phyloP scores from a whole-genome alignment of 2,113 vertebrate genomes.

The Macrotus californicus region DNA sequence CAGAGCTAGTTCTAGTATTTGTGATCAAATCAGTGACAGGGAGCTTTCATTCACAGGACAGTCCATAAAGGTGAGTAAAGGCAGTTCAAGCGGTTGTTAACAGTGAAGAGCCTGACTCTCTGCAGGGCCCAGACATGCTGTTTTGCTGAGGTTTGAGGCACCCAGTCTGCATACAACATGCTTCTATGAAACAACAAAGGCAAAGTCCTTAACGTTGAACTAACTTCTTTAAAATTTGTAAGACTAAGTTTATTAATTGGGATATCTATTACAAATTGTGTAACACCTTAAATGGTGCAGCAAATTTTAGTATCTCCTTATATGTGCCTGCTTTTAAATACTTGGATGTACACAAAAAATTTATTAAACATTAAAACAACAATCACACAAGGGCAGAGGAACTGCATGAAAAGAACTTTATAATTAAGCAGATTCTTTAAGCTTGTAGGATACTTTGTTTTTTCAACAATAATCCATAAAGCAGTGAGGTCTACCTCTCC shows the following conservation, averaged over 20 bases:
- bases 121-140: not conserved
- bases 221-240: not conserved
- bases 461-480: not conserved
- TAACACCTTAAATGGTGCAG: not conserved
- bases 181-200: not conserved
- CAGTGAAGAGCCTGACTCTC: not conserved
- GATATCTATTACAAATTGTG: not conserved
- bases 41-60: not conserved
- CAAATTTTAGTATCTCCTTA: not conserved
- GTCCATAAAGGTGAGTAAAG: not conserved
- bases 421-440: constrained; percentile 15
- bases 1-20: not conserved
- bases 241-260: not conserved
- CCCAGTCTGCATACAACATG: not conserved
- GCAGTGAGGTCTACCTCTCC: not conserved
- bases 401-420: not conserved
- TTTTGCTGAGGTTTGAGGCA: not conserved
- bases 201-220: not conserved
- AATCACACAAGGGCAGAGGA: not conserved
- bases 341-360: not conserved
- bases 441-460: not conserved
- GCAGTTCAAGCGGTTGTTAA: not conserved
- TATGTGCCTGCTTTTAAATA: not conserved
- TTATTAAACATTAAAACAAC: not conserved
- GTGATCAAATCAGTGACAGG: not conserved